Percentiles rank a stretch among this genome's conserved stretches.
Evolutionary conservation across 2,888 invertebrate species (phyloP).

Genomic region (Scrobipalpa costella): DNA sequence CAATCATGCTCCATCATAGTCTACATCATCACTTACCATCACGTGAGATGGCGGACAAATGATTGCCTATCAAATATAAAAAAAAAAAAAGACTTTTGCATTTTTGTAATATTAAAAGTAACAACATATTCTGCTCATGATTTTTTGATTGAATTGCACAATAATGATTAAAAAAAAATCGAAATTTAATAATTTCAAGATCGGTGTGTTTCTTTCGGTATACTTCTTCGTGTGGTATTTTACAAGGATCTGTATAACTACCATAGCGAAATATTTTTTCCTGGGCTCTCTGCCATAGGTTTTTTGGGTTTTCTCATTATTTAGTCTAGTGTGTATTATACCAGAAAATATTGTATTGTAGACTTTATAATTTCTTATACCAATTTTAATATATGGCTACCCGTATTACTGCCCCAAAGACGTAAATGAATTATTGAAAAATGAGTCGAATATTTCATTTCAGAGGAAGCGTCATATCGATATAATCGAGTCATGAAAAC

Average conservation of each 20-base stretch:
- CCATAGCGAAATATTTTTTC: background rate
- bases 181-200: background rate
- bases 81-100: too few relatives aligned
- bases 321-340: too few relatives aligned
- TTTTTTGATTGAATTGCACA: constrained; percentile 1
- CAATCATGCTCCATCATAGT: too few relatives aligned
- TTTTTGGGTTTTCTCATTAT: too few relatives aligned
- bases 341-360: too few relatives aligned
- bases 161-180: background rate
- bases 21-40: too few relatives aligned
- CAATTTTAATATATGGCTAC: constrained; percentile 13
- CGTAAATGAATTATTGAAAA: constrained; percentile 2
- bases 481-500: constrained; percentile 12
- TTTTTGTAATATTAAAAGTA: background rate
- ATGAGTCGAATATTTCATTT: background rate
- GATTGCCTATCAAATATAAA: too few relatives aligned
- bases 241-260: background rate
- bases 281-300: background rate
- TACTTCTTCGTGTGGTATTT: background rate
- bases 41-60: too few relatives aligned
- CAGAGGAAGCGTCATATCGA: background rate
- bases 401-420: background rate
- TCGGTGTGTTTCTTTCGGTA: background rate
- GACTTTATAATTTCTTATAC: background rate
- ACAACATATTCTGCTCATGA: background rate